These are phyloP conservation scores for Diuraphis noxia DNA, from an alignment of 1,140 invertebrate genomes.

Conservation along the genomic window DNA sequence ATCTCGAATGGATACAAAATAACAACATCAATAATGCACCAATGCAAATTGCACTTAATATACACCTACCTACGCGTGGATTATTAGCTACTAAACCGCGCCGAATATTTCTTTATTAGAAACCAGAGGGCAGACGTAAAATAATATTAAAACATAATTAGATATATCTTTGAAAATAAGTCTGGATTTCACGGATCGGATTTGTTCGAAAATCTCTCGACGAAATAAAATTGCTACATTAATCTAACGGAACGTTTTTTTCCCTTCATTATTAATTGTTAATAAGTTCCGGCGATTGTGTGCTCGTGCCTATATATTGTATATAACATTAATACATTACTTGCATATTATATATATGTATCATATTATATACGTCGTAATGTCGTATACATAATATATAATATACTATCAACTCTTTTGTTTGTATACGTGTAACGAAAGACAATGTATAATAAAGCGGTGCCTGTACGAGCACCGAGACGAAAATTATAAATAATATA, in stretches of 20 bases:
- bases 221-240: neutral
- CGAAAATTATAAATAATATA: conserved; percentile 10
- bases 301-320: too few species aligned
- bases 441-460: conserved; percentile 29
- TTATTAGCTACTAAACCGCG: neutral
- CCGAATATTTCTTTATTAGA: neutral
- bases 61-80: neutral
- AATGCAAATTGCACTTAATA: neutral
- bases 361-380: too few species aligned
- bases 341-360: neutral
- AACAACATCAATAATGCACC: neutral
- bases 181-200: neutral
- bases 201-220: neutral
- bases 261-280: neutral
- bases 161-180: neutral
- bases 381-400: too few species aligned
- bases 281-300: conserved; percentile 48
- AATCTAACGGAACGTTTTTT: conserved; percentile 10
- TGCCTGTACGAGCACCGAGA: neutral
- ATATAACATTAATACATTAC: neutral
- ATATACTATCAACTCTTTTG: neutral
- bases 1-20: neutral
- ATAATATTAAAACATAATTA: too few species aligned
- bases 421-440: conserved; percentile 28
- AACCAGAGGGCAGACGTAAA: neutral